These are phyloP conservation scores for Drosophila anceps DNA, from an alignment of 2,888 invertebrate species.

Conservation along the genomic window DNA sequence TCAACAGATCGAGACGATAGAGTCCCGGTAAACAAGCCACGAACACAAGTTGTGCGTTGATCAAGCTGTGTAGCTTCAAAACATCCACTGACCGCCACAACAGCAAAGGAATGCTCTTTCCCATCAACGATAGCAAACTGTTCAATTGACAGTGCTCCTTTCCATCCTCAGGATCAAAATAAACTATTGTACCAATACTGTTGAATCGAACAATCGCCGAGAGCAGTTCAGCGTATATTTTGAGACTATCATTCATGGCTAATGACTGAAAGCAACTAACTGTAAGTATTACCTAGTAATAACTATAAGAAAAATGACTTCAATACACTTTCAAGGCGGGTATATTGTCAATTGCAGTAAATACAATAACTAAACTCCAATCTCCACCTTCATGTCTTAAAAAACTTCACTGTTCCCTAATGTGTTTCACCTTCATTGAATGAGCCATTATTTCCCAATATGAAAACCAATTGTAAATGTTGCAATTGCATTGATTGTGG, in stretches of 20 bases:
- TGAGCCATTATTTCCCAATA: too few species aligned
- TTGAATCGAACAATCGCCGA: slow-evolving; percentile 23
- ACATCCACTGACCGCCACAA: slow-evolving; percentile 38
- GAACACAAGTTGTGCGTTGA: slow-evolving; percentile 44
- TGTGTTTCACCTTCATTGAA: too few species aligned
- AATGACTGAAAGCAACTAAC: slow-evolving; percentile 16
- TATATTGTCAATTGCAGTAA: not conserved
- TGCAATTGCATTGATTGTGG: too few species aligned
- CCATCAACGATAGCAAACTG: slow-evolving; percentile 3
- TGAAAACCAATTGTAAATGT: too few species aligned
- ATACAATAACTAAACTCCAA: too few species aligned
- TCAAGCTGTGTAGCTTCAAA: slow-evolving; percentile 20
- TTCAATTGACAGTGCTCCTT: slow-evolving; percentile 39
- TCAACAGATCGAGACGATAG: slow-evolving; percentile 41
- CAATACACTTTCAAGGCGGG: not conserved
- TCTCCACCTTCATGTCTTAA: too few species aligned
- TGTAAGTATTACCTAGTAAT: not conserved
- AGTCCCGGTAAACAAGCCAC: slow-evolving; percentile 52
- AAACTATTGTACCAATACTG: slow-evolving; percentile 46
- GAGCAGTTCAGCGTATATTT: slow-evolving; percentile 32
- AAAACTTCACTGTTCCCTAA: too few species aligned
- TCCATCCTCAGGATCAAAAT: slow-evolving; percentile 48
- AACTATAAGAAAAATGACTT: not conserved
- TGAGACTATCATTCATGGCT: slow-evolving; percentile 35
- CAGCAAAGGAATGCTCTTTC: slow-evolving; percentile 42